Conservation (phyloP, 2,797 vertebrate genomes). For the Platalea minor region DNA sequence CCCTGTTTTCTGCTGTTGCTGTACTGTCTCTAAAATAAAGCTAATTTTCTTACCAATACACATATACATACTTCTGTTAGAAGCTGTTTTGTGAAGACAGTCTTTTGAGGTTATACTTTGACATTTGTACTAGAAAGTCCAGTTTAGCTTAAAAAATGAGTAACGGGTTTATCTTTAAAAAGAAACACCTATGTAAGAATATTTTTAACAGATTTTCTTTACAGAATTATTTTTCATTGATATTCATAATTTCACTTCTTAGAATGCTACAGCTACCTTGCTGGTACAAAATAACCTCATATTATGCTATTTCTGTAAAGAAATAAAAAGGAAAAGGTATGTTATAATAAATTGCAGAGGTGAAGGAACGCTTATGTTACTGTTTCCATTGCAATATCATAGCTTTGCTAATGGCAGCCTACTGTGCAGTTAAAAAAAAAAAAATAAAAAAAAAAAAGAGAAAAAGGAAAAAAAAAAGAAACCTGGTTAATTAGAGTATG, state of each 20-base stretch:
- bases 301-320: neutral
- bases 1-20: neutral
- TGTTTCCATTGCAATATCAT: slow-evolving; percentile 49
- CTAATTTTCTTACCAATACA: neutral
- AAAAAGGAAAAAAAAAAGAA: neutral
- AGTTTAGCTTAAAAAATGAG: neutral
- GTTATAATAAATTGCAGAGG: slow-evolving; percentile 27
- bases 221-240: neutral
- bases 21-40: neutral
- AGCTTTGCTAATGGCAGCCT: slow-evolving; percentile 51
- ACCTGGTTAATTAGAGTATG: slow-evolving; percentile 62
- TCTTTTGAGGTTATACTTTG: slow-evolving; percentile 13
- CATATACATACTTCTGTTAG: neutral
- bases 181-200: neutral
- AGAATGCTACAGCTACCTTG: neutral
- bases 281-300: slow-evolving; percentile 29
- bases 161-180: slow-evolving; percentile 18
- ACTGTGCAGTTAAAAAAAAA: neutral
- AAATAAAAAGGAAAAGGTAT: slow-evolving; percentile 3
- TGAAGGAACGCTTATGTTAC: slow-evolving; percentile 14
- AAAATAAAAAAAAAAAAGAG: neutral
- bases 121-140: neutral
- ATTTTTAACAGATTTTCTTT: neutral
- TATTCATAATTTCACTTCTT: neutral
- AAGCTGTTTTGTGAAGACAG: neutral